Evolutionary conservation across 2,888 invertebrate species (phyloP).

Genomic region (Apamea epomidion): DNA sequence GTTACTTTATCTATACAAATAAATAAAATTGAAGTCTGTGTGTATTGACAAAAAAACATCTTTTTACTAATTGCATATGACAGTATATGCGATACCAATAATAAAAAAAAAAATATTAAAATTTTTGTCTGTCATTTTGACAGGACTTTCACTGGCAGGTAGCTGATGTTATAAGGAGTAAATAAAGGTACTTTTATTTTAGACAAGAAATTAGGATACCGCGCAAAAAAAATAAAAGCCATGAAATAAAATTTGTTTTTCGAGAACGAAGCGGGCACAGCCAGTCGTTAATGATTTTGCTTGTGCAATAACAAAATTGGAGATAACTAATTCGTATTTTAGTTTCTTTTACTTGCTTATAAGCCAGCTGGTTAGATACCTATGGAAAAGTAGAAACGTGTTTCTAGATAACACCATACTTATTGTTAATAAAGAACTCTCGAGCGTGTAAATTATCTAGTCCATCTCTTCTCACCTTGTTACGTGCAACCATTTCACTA

Average conservation of each 20-base stretch:
- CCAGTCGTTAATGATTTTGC: not conserved
- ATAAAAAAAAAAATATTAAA: not conserved
- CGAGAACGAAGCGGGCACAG: not conserved
- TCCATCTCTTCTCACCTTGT: slow-evolving; percentile 46
- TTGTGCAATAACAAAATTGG: not conserved
- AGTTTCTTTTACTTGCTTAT: not conserved
- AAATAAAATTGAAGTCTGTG: too few relatives aligned
- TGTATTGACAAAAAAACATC: not conserved
- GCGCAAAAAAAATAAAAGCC: not conserved
- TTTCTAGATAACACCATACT: slow-evolving; percentile 19
- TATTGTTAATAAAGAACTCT: slow-evolving; percentile 26
- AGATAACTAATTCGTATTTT: not conserved
- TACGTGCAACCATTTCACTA: slow-evolving; percentile 57
- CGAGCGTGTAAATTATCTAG: slow-evolving; percentile 45
- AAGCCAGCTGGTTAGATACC: not conserved
- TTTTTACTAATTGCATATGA: not conserved
- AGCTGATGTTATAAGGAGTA: too few relatives aligned
- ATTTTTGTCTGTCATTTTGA: not conserved
- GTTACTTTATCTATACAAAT: not conserved
- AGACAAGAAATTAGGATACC: not conserved
- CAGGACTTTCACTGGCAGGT: too few relatives aligned
- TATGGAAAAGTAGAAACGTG: slow-evolving; percentile 21
- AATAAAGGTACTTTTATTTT: too few relatives aligned
- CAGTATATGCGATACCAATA: not conserved
- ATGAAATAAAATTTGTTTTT: too few relatives aligned